Evolutionary conservation across 2,797 vertebrate species (phyloP).

Genomic region (Rallus crepitans): DNA sequence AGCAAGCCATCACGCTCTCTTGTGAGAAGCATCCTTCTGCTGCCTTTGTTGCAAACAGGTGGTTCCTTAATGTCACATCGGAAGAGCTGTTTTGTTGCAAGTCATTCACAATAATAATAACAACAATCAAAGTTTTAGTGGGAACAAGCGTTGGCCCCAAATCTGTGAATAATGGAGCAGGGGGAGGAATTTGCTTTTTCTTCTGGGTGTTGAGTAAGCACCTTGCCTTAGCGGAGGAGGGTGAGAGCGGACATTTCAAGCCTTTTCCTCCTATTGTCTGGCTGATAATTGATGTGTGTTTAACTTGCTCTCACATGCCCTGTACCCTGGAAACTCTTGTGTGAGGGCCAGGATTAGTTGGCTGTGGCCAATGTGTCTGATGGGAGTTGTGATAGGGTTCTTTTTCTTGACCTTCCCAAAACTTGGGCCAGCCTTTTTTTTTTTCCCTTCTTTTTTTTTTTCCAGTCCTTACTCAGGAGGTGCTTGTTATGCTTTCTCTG

Average conservation of each 20-base stretch:
- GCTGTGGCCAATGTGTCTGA: accelerated
- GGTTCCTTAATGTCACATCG: background rate
- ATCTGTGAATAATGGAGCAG: background rate
- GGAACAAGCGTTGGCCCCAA: accelerated
- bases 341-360: background rate
- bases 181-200: background rate
- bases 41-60: background rate
- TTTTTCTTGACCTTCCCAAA: background rate
- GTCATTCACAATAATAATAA: background rate
- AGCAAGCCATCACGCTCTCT: accelerated
- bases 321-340: background rate
- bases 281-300: background rate
- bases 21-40: background rate
- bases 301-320: background rate
- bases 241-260: background rate
- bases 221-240: background rate
- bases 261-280: conserved; percentile 14
- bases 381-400: accelerated
- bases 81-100: background rate
- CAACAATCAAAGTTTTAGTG: background rate
- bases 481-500: background rate
- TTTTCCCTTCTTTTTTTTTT: background rate
- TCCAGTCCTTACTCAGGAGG: background rate
- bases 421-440: background rate
- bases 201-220: background rate